phyloP scores from a whole-genome alignment of 2,113 vertebrate species.

The Osmerus eperlanus region DNA sequence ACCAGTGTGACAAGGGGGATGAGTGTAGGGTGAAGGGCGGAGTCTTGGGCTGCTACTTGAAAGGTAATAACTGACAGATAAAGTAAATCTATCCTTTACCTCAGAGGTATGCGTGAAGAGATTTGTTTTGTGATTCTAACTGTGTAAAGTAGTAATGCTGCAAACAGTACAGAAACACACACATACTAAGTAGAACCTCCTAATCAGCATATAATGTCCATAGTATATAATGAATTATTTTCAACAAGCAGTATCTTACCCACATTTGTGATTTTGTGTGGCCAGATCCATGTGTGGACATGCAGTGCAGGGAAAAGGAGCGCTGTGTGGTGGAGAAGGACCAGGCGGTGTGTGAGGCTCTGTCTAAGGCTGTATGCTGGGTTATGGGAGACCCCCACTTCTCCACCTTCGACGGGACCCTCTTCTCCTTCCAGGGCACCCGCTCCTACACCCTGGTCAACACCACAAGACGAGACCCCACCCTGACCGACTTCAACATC shows the following conservation, averaged over 20 bases:
- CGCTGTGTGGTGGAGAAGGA: not conserved
- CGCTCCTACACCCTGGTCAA: constrained; percentile 43
- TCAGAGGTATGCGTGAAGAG: no score
- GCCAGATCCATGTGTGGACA: constrained; percentile 11
- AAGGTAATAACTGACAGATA: not conserved
- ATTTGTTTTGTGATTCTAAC: no score
- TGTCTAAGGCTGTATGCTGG: constrained; percentile 30
- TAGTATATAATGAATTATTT: not conserved
- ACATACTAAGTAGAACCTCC: no score
- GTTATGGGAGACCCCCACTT: constrained; percentile 44
- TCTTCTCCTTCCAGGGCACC: constrained; percentile 44
- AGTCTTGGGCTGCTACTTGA: constrained; percentile 11
- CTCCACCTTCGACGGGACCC: constrained; percentile 42
- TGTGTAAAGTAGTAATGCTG: no score
- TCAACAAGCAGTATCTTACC: not conserved
- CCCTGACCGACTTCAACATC: not conserved
- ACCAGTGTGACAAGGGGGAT: not conserved
- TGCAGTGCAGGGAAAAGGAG: constrained; percentile 9
- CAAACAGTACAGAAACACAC: no score
- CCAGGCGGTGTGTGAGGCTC: not conserved
- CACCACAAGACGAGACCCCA: constrained; percentile 3
- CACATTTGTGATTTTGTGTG: not conserved
- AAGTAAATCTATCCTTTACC: no score
- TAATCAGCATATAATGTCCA: no score
- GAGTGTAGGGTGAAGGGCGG: constrained; percentile 7